Percentiles rank a stretch among this genome's conserved stretches.
phyloP scores from a whole-genome alignment of 2,888 invertebrate species.

The Ceriagrion tenellum region DNA sequence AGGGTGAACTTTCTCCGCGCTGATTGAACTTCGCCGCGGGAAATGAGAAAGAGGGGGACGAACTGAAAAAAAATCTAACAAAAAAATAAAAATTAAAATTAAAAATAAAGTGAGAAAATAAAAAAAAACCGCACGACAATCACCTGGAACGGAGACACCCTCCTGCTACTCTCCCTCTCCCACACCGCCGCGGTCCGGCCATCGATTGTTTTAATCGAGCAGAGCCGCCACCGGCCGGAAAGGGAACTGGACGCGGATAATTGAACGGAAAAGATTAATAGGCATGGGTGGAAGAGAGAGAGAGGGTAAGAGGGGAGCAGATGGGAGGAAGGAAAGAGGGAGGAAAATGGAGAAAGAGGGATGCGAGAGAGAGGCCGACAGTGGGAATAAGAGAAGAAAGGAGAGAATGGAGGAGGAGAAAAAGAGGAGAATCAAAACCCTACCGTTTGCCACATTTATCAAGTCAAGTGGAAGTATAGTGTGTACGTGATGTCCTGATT shows the following conservation, averaged over 20 bases:
- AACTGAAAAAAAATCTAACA: background rate
- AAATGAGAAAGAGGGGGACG: background rate
- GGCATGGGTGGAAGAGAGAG: background rate
- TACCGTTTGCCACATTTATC: conserved; percentile 62
- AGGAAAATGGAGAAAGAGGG: no score
- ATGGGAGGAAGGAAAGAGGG: background rate
- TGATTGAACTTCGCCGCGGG: background rate
- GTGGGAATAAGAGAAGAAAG: background rate
- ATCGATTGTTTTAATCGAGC: conserved; percentile 1
- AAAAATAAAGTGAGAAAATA: no score
- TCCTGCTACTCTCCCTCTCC: no score
- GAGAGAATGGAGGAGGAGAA: background rate
- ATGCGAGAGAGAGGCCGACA: background rate
- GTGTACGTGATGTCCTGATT: conserved; percentile 56
- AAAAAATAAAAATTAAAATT: no score
- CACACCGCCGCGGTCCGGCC: background rate
- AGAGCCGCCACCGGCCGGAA: background rate
- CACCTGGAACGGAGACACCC: background rate
- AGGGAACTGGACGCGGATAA: background rate
- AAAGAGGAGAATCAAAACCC: background rate
- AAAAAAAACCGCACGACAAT: background rate
- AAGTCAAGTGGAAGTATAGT: conserved; percentile 58
- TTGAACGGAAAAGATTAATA: conserved; percentile 34
- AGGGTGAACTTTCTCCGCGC: background rate
- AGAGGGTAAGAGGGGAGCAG: background rate